phyloP scores from a whole-genome alignment of 2,888 invertebrate species.

The Ctena decussata region DNA sequence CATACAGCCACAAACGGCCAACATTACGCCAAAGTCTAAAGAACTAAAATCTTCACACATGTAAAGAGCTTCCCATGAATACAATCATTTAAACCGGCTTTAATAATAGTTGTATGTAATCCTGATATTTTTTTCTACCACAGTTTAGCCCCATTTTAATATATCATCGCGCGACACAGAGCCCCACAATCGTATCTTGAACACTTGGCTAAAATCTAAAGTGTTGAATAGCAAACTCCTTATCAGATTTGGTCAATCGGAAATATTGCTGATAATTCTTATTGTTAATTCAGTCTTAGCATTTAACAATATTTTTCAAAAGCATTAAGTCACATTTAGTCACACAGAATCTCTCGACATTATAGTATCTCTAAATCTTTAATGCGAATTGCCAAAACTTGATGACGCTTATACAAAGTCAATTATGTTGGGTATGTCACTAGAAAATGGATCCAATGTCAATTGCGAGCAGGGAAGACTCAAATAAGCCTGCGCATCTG shows the following conservation, averaged over 20 bases:
- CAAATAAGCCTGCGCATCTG: not conserved
- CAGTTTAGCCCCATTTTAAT: too few species aligned
- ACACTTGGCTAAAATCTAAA: not conserved
- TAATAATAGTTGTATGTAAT: too few species aligned
- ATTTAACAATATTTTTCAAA: constrained; percentile 2
- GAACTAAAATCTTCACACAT: too few species aligned
- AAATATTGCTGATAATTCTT: not conserved
- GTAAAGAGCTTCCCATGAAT: too few species aligned
- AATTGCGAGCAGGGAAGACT: not conserved
- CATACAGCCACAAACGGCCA: too few species aligned
- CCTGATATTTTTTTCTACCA: too few species aligned
- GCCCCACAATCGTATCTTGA: not conserved
- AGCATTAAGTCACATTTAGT: not conserved
- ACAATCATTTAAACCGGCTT: too few species aligned
- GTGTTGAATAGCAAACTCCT: not conserved
- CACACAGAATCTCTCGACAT: not conserved
- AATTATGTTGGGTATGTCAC: too few species aligned
- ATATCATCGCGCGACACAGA: not conserved
- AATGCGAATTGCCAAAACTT: not conserved
- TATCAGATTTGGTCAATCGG: not conserved
- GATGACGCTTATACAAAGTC: not conserved
- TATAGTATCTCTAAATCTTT: not conserved
- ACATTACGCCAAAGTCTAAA: too few species aligned
- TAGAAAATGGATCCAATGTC: too few species aligned
- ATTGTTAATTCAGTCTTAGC: not conserved